phyloP scores from a whole-genome alignment of 2,113 vertebrate genomes.

The Phocoena phocoena region DNA sequence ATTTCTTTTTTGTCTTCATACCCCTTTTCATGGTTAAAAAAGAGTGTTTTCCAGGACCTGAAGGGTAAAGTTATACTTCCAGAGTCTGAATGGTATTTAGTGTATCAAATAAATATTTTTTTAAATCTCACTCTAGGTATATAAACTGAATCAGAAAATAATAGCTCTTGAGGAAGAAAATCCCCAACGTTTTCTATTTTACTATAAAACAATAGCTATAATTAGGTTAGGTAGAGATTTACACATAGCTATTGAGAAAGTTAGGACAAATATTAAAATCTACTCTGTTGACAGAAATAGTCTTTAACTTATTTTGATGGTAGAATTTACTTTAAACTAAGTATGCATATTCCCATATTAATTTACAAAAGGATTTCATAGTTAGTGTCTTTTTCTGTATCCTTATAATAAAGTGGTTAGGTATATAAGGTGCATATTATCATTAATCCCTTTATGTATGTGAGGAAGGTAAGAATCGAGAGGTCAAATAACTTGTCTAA shows the following conservation, averaged over 20 bases:
- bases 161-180: background rate
- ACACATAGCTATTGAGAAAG: background rate
- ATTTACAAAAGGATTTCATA: background rate
- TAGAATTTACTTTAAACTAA: background rate
- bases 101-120: background rate
- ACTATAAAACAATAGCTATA: background rate
- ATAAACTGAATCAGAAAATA: background rate
- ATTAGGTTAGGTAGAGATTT: background rate
- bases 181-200: background rate
- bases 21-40: background rate
- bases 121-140: background rate
- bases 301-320: background rate
- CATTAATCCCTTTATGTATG: background rate
- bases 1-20: background rate
- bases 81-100: background rate
- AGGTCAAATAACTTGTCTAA: background rate
- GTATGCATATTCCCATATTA: background rate
- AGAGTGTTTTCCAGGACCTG: background rate
- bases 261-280: background rate
- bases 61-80: background rate
- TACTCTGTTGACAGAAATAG: conserved; percentile 5
- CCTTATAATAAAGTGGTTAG: background rate
- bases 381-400: background rate
- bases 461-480: background rate
- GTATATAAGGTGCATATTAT: background rate